Conservation (phyloP, 2,113 vertebrate species). For the Gobius niger region DNA sequence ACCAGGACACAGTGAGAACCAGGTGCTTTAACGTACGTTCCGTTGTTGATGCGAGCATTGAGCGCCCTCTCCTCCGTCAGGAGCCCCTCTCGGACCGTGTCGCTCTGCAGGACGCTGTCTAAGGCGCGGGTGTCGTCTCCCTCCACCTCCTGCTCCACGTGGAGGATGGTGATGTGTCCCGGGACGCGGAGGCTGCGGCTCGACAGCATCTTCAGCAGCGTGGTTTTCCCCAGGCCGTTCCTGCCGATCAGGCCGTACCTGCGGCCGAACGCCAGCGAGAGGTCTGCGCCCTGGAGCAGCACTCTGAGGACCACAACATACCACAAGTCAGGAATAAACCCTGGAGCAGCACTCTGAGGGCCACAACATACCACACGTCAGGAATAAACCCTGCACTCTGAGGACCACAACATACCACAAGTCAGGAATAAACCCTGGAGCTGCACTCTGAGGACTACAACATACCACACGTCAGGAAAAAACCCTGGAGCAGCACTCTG, state of each 20-base stretch:
- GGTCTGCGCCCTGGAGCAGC: slow-evolving; percentile 89
- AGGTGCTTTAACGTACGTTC: no score
- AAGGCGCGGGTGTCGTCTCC: slow-evolving; percentile 88
- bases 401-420: no score
- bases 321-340: no score
- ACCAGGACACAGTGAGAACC: no score
- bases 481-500: no score
- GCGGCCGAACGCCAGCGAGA: slow-evolving; percentile 86
- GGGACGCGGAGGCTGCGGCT: slow-evolving; percentile 89
- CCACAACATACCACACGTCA: no score
- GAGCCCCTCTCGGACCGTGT: slow-evolving; percentile 84
- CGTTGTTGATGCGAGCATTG: slow-evolving; percentile 81
- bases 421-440: no score
- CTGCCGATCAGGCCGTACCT: slow-evolving; percentile 93
- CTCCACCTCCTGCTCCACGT: slow-evolving; percentile 97
- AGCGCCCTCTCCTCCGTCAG: slow-evolving; percentile 82
- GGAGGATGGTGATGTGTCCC: slow-evolving; percentile 91
- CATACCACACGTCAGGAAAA: no score
- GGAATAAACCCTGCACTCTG: no score
- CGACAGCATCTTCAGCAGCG: slow-evolving; percentile 94
- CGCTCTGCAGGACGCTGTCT: slow-evolving; percentile 94
- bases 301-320: slow-evolving; percentile 72
- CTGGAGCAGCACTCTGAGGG: no score
- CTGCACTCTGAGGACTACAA: no score
- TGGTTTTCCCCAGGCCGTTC: slow-evolving; percentile 96